Evolutionary conservation across 2,113 vertebrate genomes (phyloP), one percentile per base, ranked within the genome.

Genomic region (Alexandromys fortis): DNA sequence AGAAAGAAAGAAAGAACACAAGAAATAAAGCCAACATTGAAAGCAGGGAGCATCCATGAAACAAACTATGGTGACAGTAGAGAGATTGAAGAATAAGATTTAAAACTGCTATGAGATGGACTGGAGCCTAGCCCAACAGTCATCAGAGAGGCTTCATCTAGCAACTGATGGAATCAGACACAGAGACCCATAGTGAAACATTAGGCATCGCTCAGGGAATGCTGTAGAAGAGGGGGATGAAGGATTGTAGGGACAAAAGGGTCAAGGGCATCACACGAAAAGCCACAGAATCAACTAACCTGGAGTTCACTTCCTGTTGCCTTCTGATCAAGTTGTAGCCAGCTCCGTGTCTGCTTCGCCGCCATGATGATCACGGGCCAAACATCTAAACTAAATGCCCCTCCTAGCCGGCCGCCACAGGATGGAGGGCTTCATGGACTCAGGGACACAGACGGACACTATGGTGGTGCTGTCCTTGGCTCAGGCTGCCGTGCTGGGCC

Each of bases 391-490:
- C 42, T 42, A 95, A 67, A 97, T 98, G 98, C 83, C 92, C 92
- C 85, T 98, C 94, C 79, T 98, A 98, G 97, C 98, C 97, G 90
- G 92, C 97, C 93, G 72, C 96, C 96, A n/a, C 98, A 98, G 98
- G 96, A 99, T 99, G 98, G 98, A 99, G 68, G 98, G 99, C 79
- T 99, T 99, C 89, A 98, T 99, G 77, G 99, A 99, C 96, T 99
- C 99, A 91, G 99, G 99, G 94, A 99, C 99, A 1, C 99, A 99
- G 98, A 99, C 99, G 0, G 99, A 99, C 7, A 99, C 99, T 0
- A 99, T 99, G 97, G 99, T 99, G 98, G 99, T 99, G 96, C 98
- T 99, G 88, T 99, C 99, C 82, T 98, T 99, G 98, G 99, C 99
- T 3, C 99, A 99, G 98, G 99, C 99, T 0, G 99, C 99, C 0